Evolutionary conservation across 2,797 vertebrate genomes (phyloP), one percentile per base, ranked within the genome.

Genomic region (Onychomys torridus): DNA sequence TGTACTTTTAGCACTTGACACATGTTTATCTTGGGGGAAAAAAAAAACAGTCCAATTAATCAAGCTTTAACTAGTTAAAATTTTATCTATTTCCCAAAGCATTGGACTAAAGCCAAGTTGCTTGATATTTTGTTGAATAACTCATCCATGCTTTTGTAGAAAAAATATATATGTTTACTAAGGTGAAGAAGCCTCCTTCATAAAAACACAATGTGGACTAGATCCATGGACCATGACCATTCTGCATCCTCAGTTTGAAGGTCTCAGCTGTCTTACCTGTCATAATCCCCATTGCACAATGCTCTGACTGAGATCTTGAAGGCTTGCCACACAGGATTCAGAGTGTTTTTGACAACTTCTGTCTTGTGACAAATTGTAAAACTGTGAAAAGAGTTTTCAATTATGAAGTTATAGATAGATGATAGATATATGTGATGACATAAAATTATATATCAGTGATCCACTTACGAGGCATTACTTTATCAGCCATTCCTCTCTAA

Each of bases 281-380:
- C 99, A 0, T 99, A 99, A 98, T 99, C 99, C 0, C 99, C 99
- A 0, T 99, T 99, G 98, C 99, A 99, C 91, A 99, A 98, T 1
- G 99, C 99, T 27, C 99, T 98, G 84, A 99, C 99, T 0, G 99
- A 99, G 96, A 99, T 99, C 98, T 99, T 99, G 98, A 99, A 99
- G 8, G 99, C 98, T 98, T 99, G 99, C 99, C 99, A 99, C 46
- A 99, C 99, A 0, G 99, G 99, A 98, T 99, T 99, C 96, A 99
- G 98, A 0, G 99, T 99, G 98, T 99, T 99, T 98, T 99, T 99
- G 98, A 99, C 99, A 97, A 99, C 99, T 98, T 99, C 99, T 1
- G 99, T 99, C 98, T 99, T 99, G 97, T 99, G 99, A 98, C 99
- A 99, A 98, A 99, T 99, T 94, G 99, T 99, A 98, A 99, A 99